Evolutionary conservation across 1,140 invertebrate species (phyloP).

Genomic region (Drosophila athabasca): DNA sequence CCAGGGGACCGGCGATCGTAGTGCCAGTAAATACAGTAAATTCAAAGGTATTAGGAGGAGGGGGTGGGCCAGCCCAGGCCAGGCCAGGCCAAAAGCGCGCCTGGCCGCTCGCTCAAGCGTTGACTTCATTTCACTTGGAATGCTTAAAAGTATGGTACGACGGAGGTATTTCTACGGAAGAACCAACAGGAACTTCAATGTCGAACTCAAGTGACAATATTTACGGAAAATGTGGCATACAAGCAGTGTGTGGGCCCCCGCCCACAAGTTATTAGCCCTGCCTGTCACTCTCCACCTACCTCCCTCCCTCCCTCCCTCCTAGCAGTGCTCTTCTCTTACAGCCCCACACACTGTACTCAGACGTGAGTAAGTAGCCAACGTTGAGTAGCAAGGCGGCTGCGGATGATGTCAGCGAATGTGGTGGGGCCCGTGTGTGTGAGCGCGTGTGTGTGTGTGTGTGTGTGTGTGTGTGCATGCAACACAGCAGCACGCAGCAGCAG

Average conservation of each 20-base stretch:
- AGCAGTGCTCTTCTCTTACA: not conserved
- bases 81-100: too few relatives aligned
- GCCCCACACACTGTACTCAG: conserved; percentile 5
- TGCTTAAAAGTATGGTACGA: too few relatives aligned
- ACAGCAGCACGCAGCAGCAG: conserved; percentile 47
- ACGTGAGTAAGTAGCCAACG: conserved; percentile 5
- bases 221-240: conserved; percentile 22
- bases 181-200: conserved; percentile 43
- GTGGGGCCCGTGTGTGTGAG: conserved; percentile 6
- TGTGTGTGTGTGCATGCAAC: conserved; percentile 53
- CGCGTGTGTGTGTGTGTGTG: conserved; percentile 7
- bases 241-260: not conserved
- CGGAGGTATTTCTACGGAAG: too few relatives aligned
- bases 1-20: too few relatives aligned
- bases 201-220: conserved; percentile 57
- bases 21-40: too few relatives aligned
- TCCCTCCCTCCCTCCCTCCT: not conserved
- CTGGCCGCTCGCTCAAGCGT: too few relatives aligned
- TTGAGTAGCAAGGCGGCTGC: conserved; percentile 41
- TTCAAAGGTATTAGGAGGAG: too few relatives aligned
- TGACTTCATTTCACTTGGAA: too few relatives aligned
- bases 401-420: conserved; percentile 74
- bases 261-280: conserved; percentile 31
- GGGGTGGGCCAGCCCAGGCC: too few relatives aligned
- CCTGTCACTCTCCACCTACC: not conserved